Conservation (phyloP, 2,113 vertebrate genomes). For the Sitta europaea region DNA sequence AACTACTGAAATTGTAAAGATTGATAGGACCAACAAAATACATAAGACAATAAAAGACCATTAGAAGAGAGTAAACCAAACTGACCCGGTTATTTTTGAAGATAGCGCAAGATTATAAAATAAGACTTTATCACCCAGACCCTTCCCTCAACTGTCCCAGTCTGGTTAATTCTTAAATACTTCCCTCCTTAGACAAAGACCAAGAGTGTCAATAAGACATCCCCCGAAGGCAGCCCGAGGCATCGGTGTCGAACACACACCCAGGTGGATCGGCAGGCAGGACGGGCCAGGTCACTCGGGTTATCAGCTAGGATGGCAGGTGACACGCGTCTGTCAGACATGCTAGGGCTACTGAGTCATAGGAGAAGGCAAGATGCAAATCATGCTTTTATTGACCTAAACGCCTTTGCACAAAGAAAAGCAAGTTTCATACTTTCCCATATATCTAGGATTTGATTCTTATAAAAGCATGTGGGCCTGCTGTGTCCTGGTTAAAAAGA, state of each 20-base stretch:
- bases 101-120: neutral
- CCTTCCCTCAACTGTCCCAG: neutral
- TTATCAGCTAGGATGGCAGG: neutral
- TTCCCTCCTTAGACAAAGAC: neutral
- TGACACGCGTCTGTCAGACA: neutral
- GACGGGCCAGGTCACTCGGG: accelerated
- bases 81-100: neutral
- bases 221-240: neutral
- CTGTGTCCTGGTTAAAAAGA: neutral
- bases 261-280: neutral
- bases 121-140: neutral
- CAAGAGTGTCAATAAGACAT: neutral
- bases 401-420: neutral
- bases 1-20: neutral
- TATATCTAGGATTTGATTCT: neutral
- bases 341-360: neutral
- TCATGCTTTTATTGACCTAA: neutral
- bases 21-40: neutral
- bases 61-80: neutral
- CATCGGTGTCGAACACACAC: neutral
- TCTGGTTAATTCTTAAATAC: neutral
- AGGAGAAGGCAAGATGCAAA: neutral
- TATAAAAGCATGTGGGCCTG: accelerated
- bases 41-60: neutral
- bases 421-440: neutral